Evolutionary conservation across 2,113 vertebrate species (phyloP), one percentile per base, ranked within the genome.

Genomic region (Strix uralensis): DNA sequence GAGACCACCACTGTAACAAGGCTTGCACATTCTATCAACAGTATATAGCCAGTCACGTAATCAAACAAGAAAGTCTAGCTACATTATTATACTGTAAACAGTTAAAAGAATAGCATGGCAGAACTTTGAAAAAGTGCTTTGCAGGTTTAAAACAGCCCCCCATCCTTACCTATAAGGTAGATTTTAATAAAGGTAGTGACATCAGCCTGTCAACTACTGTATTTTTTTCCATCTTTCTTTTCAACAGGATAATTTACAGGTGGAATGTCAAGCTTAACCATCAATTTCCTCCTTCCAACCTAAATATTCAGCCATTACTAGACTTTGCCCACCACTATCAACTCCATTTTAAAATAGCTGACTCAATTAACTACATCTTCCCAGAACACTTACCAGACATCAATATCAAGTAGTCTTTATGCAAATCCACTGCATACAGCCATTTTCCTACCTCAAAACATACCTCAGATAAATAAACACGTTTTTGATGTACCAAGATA

Each of bases 1-100:
- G 18, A 26, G 30, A 59, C 10, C 5, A 5, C 15, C 18, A 10
- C 52, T 29, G 55, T 1, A 54, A 40, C 59, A 36, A 3, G 2
- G 0, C 5, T 6, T 3, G 1, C 6, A 10, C 2, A 0, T 10
- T 15, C 59, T 9, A 10, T 1, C 1, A 0, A 1, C 13, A 11
- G 2, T 6, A 47, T 21, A 49, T 21, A 49, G 21, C 11, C 77
- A 73, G 19, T 10, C 40, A 9, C 46, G 30, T 3, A 5, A 40
- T 6, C 52, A 23, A 36, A 38, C 8, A 38, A 38, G 8, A 25
- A 62, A 29, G 7, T 5, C 12, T 15, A 25, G 15, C 11, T 20
- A 1, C 11, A 0, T 2, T 29, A 32, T 23, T 36, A 10, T 8
- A 5, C 36, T 30, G 26, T 29, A 72, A 73, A 27, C 34, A n/a